A percentile compares a stretch with the other conserved stretches of the same genome.
These are phyloP conservation scores for Galerucella pusilla DNA, from an alignment of 2,888 invertebrate genomes.

Conservation along the genomic window DNA sequence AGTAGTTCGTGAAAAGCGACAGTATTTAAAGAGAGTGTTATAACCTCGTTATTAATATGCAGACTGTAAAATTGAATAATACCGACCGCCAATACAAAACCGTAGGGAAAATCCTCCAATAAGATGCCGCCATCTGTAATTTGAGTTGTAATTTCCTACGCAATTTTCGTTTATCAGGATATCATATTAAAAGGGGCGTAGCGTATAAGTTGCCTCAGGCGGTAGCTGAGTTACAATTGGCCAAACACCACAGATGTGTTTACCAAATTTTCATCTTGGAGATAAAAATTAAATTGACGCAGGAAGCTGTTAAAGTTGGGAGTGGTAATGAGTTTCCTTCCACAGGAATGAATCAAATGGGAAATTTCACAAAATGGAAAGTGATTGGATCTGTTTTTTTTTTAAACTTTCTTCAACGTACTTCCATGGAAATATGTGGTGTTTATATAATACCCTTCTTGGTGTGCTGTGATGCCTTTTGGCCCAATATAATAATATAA, in stretches of 20 bases:
- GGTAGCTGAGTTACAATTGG: conserved; percentile 22
- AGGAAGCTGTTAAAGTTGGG: neutral
- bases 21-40: neutral
- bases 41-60: conserved; percentile 7
- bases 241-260: neutral
- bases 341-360: conserved; percentile 8
- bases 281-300: conserved; percentile 10
- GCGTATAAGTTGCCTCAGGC: conserved; percentile 50
- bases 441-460: too few species aligned
- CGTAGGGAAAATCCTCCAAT: conserved; percentile 49
- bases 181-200: conserved; percentile 57
- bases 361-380: conserved; percentile 2
- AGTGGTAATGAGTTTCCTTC: conserved; percentile 19
- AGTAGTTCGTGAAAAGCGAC: too few species aligned
- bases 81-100: conserved; percentile 53
- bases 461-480: too few species aligned
- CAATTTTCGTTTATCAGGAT: conserved; percentile 56
- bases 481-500: too few species aligned
- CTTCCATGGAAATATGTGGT: too few species aligned
- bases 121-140: conserved; percentile 52
- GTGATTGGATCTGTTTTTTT: neutral
- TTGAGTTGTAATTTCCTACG: conserved; percentile 59
- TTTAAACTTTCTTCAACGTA: neutral
- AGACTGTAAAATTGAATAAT: conserved; percentile 22
- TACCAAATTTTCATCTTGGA: neutral